Percentiles rank a stretch among this genome's conserved stretches.
Conservation (phyloP, 2,888 invertebrate genomes). For the Cephus pygmeus region DNA sequence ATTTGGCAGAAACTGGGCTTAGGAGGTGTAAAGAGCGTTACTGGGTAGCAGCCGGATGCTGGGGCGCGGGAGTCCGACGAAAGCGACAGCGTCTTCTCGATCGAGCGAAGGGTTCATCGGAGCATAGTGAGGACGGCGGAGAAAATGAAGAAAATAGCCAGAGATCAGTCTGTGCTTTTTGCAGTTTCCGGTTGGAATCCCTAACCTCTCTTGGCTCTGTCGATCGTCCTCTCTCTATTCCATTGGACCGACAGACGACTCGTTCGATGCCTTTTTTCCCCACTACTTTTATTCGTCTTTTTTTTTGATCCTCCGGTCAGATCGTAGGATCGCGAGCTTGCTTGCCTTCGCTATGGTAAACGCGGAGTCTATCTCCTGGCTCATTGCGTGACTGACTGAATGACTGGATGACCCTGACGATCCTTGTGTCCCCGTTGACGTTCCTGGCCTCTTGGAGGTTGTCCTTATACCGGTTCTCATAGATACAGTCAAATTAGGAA, state of each 20-base stretch:
- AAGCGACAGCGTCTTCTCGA: constrained; percentile 5
- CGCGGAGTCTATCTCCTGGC: constrained; percentile 7
- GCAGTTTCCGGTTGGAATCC: constrained; percentile 1
- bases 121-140: not conserved
- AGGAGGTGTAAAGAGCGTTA: not conserved
- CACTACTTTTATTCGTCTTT: not conserved
- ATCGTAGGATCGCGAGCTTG: not conserved
- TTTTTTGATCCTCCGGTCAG: not conserved
- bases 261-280: not conserved
- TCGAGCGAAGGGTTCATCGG: not conserved
- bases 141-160: not conserved
- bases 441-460: not conserved
- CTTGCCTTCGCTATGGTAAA: not conserved
- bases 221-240: not conserved
- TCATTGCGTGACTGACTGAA: constrained; percentile 36
- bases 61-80: not conserved
- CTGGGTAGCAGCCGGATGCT: not conserved
- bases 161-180: constrained; percentile 2
- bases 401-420: constrained; percentile 31
- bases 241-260: not conserved
- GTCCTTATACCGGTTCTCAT: not conserved
- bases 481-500: not conserved
- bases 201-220: not conserved
- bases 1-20: not conserved
- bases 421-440: constrained; percentile 17